These are phyloP conservation scores for Gila robusta DNA, from an alignment of 2,797 vertebrate genomes.

Conservation along the genomic window DNA sequence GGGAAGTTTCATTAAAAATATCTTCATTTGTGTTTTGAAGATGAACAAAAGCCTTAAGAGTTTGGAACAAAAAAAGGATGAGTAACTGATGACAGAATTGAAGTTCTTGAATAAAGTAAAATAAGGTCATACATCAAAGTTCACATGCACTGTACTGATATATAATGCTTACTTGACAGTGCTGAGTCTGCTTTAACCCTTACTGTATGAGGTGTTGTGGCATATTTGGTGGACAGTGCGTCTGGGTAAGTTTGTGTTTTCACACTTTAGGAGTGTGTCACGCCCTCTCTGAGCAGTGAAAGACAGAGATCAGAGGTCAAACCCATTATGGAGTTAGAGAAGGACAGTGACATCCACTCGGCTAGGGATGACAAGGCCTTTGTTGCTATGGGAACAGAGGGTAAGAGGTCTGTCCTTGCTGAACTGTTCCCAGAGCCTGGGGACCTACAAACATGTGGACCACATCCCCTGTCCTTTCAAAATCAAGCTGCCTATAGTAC, in stretches of 20 bases:
- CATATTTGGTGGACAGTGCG: slow-evolving; percentile 58
- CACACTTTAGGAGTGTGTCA: slow-evolving; percentile 70
- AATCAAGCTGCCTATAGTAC: slow-evolving; percentile 40
- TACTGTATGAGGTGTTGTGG: slow-evolving; percentile 49
- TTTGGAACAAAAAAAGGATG: not conserved
- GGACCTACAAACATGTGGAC: slow-evolving; percentile 64
- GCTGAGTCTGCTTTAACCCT: slow-evolving; percentile 66
- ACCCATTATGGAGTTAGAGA: slow-evolving; percentile 78
- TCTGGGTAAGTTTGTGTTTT: slow-evolving; percentile 64
- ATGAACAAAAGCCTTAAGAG: not conserved
- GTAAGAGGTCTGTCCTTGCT: slow-evolving; percentile 75
- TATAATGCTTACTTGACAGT: slow-evolving; percentile 28
- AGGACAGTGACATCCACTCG: slow-evolving; percentile 69
- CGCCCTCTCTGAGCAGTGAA: slow-evolving; percentile 67
- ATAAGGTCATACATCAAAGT: not conserved
- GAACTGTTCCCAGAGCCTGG: slow-evolving; percentile 72
- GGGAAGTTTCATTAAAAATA: not conserved
- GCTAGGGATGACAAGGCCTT: slow-evolving; percentile 72
- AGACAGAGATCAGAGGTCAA: slow-evolving; percentile 78
- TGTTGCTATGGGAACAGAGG: slow-evolving; percentile 79
- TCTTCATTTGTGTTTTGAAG: not conserved
- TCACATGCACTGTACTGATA: not conserved
- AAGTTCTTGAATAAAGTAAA: not conserved
- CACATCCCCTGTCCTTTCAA: slow-evolving; percentile 38
- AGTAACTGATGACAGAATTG: not conserved